phyloP scores from a whole-genome alignment of 2,888 invertebrate genomes.

The Hypomecis punctinalis region DNA sequence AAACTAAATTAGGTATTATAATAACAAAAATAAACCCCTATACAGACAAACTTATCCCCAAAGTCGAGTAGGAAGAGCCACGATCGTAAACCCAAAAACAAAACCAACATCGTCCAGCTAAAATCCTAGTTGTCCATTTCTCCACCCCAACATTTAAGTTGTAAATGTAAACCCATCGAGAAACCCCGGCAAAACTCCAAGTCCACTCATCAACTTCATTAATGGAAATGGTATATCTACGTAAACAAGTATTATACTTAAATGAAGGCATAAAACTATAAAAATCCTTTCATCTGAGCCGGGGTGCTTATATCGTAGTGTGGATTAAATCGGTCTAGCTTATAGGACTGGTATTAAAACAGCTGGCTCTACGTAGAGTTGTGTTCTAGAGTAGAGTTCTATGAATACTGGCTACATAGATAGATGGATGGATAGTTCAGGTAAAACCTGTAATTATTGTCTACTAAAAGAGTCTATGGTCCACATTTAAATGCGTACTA shows the following conservation, averaged over 20 bases:
- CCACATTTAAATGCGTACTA: slow-evolving; percentile 57
- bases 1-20: not conserved
- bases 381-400: slow-evolving; percentile 36
- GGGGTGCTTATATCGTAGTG: slow-evolving; percentile 46
- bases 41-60: not conserved
- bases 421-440: not conserved
- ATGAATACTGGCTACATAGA: slow-evolving; percentile 36
- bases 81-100: not conserved
- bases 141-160: not conserved
- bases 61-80: not conserved
- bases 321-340: slow-evolving; percentile 54
- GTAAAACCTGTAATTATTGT: slow-evolving; percentile 3
- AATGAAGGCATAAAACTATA: slow-evolving; percentile 58
- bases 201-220: slow-evolving; percentile 47
- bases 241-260: slow-evolving; percentile 47
- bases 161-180: slow-evolving; percentile 29
- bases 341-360: slow-evolving; percentile 42
- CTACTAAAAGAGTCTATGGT: slow-evolving; percentile 49
- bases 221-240: slow-evolving; percentile 35
- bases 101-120: not conserved
- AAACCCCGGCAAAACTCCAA: slow-evolving; percentile 33
- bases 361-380: not conserved
- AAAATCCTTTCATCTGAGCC: slow-evolving; percentile 58
- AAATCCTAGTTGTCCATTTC: not conserved
- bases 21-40: not conserved